phyloP scores from a whole-genome alignment of 2,888 invertebrate genomes.

The Harpagoxenus sublaevis region DNA sequence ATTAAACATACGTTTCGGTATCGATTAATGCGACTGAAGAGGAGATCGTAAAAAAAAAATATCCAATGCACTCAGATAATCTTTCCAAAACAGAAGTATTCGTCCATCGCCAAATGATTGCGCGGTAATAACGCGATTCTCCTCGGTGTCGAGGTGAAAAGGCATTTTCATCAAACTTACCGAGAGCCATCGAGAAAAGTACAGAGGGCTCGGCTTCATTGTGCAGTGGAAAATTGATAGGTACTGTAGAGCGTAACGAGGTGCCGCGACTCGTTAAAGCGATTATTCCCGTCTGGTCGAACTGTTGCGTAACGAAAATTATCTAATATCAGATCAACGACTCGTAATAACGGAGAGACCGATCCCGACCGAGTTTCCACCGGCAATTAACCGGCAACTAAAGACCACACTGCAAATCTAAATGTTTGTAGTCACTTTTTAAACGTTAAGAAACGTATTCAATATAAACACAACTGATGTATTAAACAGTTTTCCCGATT shows the following conservation, averaged over 20 bases:
- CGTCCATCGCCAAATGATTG: neutral
- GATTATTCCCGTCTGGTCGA: slow-evolving; percentile 55
- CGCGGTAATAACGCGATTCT: slow-evolving; percentile 2
- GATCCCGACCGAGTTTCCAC: neutral
- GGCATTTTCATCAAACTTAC: neutral
- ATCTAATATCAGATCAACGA: neutral
- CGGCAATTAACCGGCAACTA: neutral
- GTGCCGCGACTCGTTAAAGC: slow-evolving; percentile 65
- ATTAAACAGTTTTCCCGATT: too few species aligned
- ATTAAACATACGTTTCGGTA: neutral
- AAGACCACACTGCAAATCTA: neutral
- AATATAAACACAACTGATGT: too few species aligned
- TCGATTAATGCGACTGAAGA: neutral
- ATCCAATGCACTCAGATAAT: neutral
- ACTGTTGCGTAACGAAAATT: slow-evolving; percentile 57
- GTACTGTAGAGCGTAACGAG: slow-evolving; percentile 63
- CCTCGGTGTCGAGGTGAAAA: neutral
- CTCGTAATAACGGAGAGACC: neutral
- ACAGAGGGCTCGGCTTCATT: neutral
- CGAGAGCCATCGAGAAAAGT: neutral
- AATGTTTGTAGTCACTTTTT: too few species aligned
- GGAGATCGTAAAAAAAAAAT: neutral
- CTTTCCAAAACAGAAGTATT: neutral
- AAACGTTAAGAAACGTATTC: too few species aligned
- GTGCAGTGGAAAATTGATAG: slow-evolving; percentile 43